A percentile compares a stretch with the other conserved stretches of the same genome.
Conservation (phyloP, 2,113 vertebrate species). For the Osmerus mordax region DNA sequence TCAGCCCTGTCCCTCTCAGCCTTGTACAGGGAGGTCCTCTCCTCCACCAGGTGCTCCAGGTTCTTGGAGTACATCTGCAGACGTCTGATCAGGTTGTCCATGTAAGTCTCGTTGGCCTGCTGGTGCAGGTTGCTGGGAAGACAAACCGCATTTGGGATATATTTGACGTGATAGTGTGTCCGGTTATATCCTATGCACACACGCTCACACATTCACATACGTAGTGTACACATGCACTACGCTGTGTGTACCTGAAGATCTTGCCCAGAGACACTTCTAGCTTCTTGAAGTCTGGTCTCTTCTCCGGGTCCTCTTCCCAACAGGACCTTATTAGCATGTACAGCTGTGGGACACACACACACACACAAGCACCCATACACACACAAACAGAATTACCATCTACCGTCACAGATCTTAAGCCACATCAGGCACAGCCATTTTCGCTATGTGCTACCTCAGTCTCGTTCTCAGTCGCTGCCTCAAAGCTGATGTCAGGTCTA, state of each 20-base stretch:
- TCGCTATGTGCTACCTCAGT: slow-evolving; percentile 73
- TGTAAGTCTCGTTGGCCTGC: slow-evolving; percentile 89
- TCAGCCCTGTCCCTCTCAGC: slow-evolving; percentile 93
- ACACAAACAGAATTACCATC: not conserved
- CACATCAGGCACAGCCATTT: too few relatives aligned
- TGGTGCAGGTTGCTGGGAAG: slow-evolving; percentile 83
- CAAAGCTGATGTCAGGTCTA: slow-evolving; percentile 86
- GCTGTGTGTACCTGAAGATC: slow-evolving; percentile 85
- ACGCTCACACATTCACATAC: not conserved
- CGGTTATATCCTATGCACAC: not conserved
- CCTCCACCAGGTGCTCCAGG: slow-evolving; percentile 91
- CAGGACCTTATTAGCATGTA: slow-evolving; percentile 85
- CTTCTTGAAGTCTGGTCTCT: slow-evolving; percentile 93
- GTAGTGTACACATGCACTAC: not conserved
- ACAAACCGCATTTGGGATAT: not conserved
- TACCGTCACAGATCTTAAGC: too few relatives aligned
- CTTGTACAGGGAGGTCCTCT: slow-evolving; percentile 91
- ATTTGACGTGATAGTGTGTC: too few relatives aligned
- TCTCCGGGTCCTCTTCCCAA: slow-evolving; percentile 99
- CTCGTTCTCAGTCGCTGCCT: slow-evolving; percentile 78
- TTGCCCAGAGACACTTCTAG: slow-evolving; percentile 86
- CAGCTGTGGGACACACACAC: slow-evolving; percentile 59
- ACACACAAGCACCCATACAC: not conserved
- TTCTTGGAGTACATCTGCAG: slow-evolving; percentile 95
- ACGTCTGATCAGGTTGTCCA: slow-evolving; percentile 95